Base-by-base conservation (phyloP, 2,888 invertebrate genomes). In the Dorcus parallelipipedus region DNA sequence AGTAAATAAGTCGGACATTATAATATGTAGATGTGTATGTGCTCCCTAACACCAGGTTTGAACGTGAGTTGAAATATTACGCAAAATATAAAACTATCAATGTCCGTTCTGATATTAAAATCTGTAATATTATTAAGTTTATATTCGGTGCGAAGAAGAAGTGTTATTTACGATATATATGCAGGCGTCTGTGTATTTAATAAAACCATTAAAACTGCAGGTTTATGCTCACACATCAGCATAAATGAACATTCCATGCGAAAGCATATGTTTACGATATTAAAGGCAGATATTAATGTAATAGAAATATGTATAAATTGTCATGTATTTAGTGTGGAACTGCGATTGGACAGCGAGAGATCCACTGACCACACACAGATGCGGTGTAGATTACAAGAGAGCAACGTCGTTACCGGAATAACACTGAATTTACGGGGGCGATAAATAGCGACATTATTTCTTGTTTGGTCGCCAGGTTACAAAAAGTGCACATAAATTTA, bases 121-220 rank as follows among this genome's bases (percentile, higher is more conserved):
- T 45, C 10, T 42, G 23, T 45, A 45, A 45, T 45, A 10, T 10
- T 45, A 45, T 45, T 45, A 45, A 45, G 14, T 45, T 45, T 45
- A 45, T 10, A 45, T 20, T 45, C 45, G 23, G 23, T 45, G 23
- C 17, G 23, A 45, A 9, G 45, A 45, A 45, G 14, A 45, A 45
- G 45, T 20, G 45, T 45, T 45, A 23, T 45, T 69, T 70, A 70
- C 66, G 68, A 67, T 62, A 65, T 59, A 54, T 52, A 59, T 67
- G 60, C 63, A 63, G 66, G 70, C 70, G 70, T 71, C 67, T 66
- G 64, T 62, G 67, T 69, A 69, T 71, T 71, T 71, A 70, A 72
- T 72, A 71, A 71, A 72, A 71, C 71, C 71, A 71, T 70, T 72
- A 72, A 72, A 72, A 69, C 65, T 49, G 59, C 65, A 63, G 69